Percentiles rank a stretch among this genome's conserved stretches.
Conservation (phyloP, 2,797 vertebrate species). For the Megalops cyprinoides region DNA sequence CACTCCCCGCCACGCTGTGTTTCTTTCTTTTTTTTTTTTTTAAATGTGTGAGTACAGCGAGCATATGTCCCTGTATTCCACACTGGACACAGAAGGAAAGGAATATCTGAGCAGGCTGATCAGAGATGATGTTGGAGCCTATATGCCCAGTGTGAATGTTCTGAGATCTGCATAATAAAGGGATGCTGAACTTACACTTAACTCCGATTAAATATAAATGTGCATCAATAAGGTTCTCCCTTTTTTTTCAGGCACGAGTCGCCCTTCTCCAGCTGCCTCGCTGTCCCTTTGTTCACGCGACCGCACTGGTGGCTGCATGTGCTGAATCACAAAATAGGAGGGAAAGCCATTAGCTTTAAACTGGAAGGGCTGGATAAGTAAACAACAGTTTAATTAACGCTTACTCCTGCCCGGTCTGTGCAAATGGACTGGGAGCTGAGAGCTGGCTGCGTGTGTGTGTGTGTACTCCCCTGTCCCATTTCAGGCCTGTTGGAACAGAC, state of each 20-base stretch:
- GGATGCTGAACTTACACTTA: neutral
- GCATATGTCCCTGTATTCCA: neutral
- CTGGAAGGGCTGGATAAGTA: conserved; percentile 31
- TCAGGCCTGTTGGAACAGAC: conserved; percentile 38
- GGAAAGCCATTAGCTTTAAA: conserved; percentile 41
- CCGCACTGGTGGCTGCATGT: neutral
- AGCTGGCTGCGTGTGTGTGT: conserved; percentile 50
- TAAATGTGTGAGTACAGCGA: neutral
- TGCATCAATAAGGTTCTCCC: neutral
- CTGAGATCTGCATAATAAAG: neutral
- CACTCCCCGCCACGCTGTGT: neutral
- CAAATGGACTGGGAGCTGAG: conserved; percentile 47
- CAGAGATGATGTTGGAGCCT: neutral
- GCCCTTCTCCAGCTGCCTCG: neutral
- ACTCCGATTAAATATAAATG: neutral
- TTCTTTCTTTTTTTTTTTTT: neutral
- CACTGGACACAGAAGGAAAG: neutral
- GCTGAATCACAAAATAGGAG: conserved; percentile 32
- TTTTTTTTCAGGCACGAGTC: neutral
- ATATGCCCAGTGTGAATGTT: neutral
- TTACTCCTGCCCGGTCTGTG: conserved; percentile 48
- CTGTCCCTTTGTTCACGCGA: neutral
- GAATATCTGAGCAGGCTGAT: neutral
- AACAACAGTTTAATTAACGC: conserved; percentile 49
- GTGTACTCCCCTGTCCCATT: conserved; percentile 34